phyloP scores from a whole-genome alignment of 1,140 invertebrate genomes.

The Apis cerana region DNA sequence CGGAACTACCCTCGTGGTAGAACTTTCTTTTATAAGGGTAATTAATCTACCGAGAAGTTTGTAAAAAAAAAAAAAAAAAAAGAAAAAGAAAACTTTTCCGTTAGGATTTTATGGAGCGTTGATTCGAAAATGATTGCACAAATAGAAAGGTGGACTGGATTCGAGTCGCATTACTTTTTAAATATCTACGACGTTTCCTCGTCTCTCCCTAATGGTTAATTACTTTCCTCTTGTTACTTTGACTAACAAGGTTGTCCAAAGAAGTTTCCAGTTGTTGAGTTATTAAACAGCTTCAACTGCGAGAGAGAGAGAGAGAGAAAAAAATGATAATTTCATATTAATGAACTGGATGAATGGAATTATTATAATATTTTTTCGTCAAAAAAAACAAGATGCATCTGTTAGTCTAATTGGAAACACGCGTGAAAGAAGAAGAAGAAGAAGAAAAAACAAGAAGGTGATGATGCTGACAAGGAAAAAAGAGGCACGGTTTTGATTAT shows the following conservation, averaged over 20 bases:
- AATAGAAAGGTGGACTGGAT: not conserved
- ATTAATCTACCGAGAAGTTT: constrained; percentile 31
- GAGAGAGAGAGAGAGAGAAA: too few relatives aligned
- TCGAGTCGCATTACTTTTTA: not conserved
- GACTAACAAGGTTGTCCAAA: not conserved
- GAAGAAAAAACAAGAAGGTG: too few relatives aligned
- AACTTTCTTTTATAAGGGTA: constrained; percentile 1
- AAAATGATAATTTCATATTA: not conserved
- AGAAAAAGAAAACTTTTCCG: not conserved
- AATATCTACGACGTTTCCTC: not conserved
- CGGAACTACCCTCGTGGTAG: not conserved
- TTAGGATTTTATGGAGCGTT: not conserved
- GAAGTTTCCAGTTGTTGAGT: not conserved
- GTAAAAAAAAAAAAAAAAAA: not conserved
- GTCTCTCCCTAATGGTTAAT: not conserved
- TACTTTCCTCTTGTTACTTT: not conserved
- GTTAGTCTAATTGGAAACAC: too few relatives aligned
- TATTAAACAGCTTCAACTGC: not conserved
- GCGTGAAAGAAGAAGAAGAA: too few relatives aligned
- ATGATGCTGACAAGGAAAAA: not conserved
- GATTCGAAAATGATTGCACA: not conserved
- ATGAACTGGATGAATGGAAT: not conserved
- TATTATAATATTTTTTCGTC: too few relatives aligned
- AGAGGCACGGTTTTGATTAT: not conserved
- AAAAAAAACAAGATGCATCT: too few relatives aligned